Base-by-base conservation (phyloP, 2,888 invertebrate genomes). In the Pyrrhia umbra region DNA sequence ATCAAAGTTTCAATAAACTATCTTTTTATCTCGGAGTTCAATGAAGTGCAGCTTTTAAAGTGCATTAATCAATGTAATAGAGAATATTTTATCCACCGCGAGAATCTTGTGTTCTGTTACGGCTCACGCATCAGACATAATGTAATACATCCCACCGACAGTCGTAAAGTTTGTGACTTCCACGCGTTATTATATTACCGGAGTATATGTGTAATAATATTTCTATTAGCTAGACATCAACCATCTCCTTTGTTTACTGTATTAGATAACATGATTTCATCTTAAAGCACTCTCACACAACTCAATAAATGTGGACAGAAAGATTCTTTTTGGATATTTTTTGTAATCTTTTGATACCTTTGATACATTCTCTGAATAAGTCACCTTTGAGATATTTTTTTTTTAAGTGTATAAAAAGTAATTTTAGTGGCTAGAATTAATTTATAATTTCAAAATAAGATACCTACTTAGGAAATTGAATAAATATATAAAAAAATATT, bases 161-260 rank as follows among this genome's bases (percentile, higher is more conserved):
- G 77, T 81, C 83, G 72, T 83, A 82, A 83, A 81, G 68, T 79
- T 74, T 74, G 76, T 37, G 73, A 75, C 72, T 83, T 77, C 59
- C 77, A 65, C 68, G 62, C 58, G 37, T 78, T 82, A 80, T 82
- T 76, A 74, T 63, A 79, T 81, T 79, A 82, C 69, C 13, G 46
- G 51, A 21, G 71, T 70, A 65, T 59, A 63, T 71, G 61, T 74
- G 72, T 74, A 74, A 75, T 83, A 81, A 83, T 74, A 81, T 81
- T 75, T 79, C 70, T 81, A 71, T 81, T 83, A 79, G 75, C 46
- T 56, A 70, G 59, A 72, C 77, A 71, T 79, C 68, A 67, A 69
- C 51, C 27, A 45, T 47, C 52, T 76, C 46, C 61, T 82, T 77
- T 80, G 80, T 82, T 80, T 73, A 51, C 60, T 39, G 52, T 67